phyloP scores from a whole-genome alignment of 2,888 invertebrate species.

The Epiblema foenella region DNA sequence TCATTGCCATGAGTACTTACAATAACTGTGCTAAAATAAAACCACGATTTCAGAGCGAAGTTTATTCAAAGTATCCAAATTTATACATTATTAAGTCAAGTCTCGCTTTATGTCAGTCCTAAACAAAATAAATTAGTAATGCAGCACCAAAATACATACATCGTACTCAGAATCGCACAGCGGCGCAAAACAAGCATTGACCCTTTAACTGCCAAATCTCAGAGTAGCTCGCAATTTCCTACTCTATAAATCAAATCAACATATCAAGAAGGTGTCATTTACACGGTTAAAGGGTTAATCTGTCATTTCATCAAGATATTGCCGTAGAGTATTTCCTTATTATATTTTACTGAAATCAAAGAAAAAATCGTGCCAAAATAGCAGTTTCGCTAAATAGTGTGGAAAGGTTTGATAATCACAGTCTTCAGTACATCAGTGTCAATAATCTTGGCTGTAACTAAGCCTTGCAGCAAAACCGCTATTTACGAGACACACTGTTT shows the following conservation, averaged over 20 bases:
- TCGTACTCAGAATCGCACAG: slow-evolving; percentile 56
- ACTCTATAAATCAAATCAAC: too few relatives aligned
- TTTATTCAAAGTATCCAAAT: slow-evolving; percentile 80
- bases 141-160: slow-evolving; percentile 83
- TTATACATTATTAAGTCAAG: slow-evolving; percentile 76
- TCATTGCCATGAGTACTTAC: too few relatives aligned
- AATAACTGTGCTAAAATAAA: slow-evolving; percentile 66
- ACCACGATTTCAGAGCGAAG: slow-evolving; percentile 69
- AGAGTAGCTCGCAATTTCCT: too few relatives aligned
- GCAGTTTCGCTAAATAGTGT: neutral
- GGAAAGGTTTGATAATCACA: neutral
- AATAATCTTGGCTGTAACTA: too few relatives aligned
- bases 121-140: slow-evolving; percentile 82
- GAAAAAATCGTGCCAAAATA: neutral
- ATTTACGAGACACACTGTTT: too few relatives aligned
- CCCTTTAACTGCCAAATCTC: too few relatives aligned
- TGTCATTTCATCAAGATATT: neutral
- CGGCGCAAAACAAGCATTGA: neutral
- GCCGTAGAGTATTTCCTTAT: neutral
- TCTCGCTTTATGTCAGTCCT: slow-evolving; percentile 76
- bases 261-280: too few relatives aligned
- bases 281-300: too few relatives aligned
- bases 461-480: too few relatives aligned
- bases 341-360: neutral
- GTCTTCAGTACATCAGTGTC: neutral